Conservation (phyloP, 2,888 invertebrate species). For the Busseola fusca region DNA sequence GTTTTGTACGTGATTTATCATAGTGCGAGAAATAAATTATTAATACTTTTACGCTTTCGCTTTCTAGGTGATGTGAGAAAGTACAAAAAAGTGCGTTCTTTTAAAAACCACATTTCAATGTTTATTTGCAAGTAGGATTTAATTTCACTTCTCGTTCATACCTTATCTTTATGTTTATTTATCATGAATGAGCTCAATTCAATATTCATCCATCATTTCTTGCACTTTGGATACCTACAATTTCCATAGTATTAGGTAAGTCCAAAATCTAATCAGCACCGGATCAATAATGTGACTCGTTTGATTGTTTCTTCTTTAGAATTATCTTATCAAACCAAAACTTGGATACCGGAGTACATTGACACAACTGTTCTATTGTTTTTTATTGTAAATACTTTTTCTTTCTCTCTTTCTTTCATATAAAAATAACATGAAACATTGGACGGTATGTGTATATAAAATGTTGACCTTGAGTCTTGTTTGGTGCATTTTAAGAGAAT, state of each 20-base stretch:
- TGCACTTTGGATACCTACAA: background rate
- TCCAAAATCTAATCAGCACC: conserved; percentile 23
- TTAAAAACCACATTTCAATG: background rate
- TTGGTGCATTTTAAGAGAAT: conserved; percentile 10
- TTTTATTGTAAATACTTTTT: no score
- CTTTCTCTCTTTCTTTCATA: background rate
- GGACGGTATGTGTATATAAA: background rate
- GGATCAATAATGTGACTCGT: background rate
- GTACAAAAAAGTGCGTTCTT: background rate
- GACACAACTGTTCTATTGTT: conserved; percentile 12
- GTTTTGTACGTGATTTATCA: background rate
- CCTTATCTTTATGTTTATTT: background rate
- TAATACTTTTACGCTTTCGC: background rate
- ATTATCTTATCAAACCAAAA: conserved; percentile 35
- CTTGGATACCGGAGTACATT: conserved; percentile 6
- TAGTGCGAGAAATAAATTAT: conserved; percentile 16
- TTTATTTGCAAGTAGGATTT: background rate
- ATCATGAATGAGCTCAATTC: background rate
- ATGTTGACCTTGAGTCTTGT: conserved; percentile 21
- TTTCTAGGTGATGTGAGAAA: conserved; percentile 10
- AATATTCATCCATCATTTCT: conserved; percentile 20
- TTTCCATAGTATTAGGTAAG: background rate
- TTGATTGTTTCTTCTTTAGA: conserved; percentile 21
- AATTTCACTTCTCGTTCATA: background rate
- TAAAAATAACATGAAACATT: background rate